These are phyloP conservation scores for Macrotis lagotis DNA, from an alignment of 2,113 vertebrate genomes.

Conservation along the genomic window DNA sequence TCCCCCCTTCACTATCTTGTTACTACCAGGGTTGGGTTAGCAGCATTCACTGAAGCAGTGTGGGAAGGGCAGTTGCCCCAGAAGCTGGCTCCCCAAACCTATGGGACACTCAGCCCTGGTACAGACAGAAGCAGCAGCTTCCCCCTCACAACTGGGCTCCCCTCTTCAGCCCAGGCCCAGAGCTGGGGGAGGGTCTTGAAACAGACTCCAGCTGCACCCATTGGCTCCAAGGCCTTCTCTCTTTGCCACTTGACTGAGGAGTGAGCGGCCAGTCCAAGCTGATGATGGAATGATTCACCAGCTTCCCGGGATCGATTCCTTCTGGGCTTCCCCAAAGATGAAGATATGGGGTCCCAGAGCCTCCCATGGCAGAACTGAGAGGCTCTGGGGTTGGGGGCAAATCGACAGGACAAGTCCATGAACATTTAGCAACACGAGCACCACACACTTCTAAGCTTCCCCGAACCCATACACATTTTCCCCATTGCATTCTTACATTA, in stretches of 20 bases:
- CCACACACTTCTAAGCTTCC: neutral
- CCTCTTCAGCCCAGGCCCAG: neutral
- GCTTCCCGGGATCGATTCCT: neutral
- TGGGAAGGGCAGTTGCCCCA: neutral
- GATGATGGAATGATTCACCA: neutral
- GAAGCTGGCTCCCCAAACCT: neutral
- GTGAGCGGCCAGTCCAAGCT: neutral
- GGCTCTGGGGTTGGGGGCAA: neutral
- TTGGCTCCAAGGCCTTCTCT: neutral
- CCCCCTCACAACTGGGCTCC: neutral
- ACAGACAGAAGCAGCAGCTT: neutral
- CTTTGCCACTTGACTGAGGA: neutral
- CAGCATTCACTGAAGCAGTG: neutral
- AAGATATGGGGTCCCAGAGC: neutral
- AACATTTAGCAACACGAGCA: neutral
- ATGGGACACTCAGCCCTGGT: neutral
- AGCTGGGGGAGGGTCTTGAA: neutral
- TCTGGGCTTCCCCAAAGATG: neutral
- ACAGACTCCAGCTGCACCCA: neutral
- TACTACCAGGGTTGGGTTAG: neutral
- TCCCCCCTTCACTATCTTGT: neutral
- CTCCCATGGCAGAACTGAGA: neutral
- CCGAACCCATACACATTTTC: neutral
- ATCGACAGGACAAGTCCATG: fast-evolving
- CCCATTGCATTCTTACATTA: neutral